phyloP scores from a whole-genome alignment of 2,797 vertebrate genomes.

The Chiloscyllium punctatum region DNA sequence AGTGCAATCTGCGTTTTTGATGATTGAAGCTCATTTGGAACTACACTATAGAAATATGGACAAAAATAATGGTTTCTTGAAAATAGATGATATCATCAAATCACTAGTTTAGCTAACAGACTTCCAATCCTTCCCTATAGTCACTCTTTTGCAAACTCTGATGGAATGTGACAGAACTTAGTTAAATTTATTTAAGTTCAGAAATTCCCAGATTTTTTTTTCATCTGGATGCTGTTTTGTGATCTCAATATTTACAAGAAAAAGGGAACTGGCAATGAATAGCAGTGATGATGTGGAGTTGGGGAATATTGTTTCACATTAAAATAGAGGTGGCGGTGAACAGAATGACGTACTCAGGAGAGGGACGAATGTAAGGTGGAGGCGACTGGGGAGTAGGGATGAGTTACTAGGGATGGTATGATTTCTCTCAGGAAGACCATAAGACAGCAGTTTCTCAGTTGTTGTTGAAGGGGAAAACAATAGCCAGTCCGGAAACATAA shows the following conservation, averaged over 20 bases:
- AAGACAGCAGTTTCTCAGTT: neutral
- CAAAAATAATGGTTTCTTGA: neutral
- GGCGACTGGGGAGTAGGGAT: neutral
- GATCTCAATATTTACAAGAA: neutral
- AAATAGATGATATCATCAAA: neutral
- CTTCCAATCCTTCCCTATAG: neutral
- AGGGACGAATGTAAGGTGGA: neutral
- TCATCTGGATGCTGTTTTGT: neutral
- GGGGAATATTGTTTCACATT: neutral
- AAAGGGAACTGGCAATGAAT: neutral
- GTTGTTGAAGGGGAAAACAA: neutral
- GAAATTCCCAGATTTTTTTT: neutral
- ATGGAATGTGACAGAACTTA: neutral
- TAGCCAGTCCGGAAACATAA: slow-evolving; percentile 5
- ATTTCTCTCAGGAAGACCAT: neutral
- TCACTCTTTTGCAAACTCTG: neutral
- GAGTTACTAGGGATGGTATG: neutral
- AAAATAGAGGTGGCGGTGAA: neutral
- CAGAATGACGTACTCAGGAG: neutral
- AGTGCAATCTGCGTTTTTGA: neutral
- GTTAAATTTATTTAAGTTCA: neutral
- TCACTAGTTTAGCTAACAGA: neutral
- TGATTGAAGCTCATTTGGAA: neutral
- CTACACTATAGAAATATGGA: too few relatives aligned
- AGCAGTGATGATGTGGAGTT: too few relatives aligned